Base-by-base conservation (phyloP, 1,140 invertebrate species). In the Mizuhopecten yessoensis region DNA sequence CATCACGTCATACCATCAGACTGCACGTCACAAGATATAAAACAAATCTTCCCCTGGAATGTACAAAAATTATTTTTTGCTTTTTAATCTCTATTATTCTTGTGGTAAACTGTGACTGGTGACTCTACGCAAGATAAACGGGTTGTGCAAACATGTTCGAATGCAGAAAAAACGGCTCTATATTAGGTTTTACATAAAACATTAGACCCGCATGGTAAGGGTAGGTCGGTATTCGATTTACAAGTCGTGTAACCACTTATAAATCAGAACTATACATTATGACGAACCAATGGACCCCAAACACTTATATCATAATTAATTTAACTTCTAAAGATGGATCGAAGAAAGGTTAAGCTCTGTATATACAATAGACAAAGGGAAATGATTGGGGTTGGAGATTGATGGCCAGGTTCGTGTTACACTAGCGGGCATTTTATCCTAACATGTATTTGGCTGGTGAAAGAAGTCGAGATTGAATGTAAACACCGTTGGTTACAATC, bases 381-480 rank as follows among this genome's bases (percentile, higher is more conserved):
- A 75, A 29, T 29, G 57, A 75, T 75, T 75, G 17, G 57, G 5
- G 23, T 7, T 29, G 1, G 57, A 29, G 57, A 75, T 75, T 75
- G 57, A 75, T 75, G 57, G n/a, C n/a, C 11, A 29, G 57, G 23
- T 75, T 75, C 57, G 57, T 75, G 57, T 75, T 75, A 75, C 57
- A 29, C 57, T 9, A 29, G n/a, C 57, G 57, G 57, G n/a, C 57
- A n/a, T 75, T 23, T 75, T 75, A 75, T 75, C 57, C n/a, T 29
- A 5, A 11, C 1, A 3, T 75, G 57, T 75, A 11, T 29, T 75
- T n/a, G n/a, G 57, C 23, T 29, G 5, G 57, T 29, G 2, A 75
- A 75, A 29, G 57, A 75, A n/a, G 57, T 75, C n/a, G 57, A 75
- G 57, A 75, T 75, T 75, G 57, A 75, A 75, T 75, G 57, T 75